Conservation (phyloP, 2,113 vertebrate genomes). For the zebrafish (Danio rerio) region DNA sequence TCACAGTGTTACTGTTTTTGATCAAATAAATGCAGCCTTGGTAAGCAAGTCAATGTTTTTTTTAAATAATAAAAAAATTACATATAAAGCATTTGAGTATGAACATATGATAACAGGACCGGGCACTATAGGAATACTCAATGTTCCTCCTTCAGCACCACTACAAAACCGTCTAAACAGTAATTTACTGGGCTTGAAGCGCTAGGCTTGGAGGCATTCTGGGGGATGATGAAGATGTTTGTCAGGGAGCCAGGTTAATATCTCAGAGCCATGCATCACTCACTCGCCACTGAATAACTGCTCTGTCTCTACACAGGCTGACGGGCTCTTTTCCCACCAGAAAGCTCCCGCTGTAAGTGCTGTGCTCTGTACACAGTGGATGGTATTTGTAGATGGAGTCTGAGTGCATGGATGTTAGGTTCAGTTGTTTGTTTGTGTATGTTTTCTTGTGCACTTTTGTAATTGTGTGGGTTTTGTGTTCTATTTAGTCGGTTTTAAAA, state of each 20-base stretch:
- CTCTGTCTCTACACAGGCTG: conserved; percentile 48
- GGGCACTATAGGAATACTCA: neutral
- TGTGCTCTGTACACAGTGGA: conserved; percentile 16
- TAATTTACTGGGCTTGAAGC: conserved; percentile 12
- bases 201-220: conserved; percentile 6
- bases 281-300: conserved; percentile 38
- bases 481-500: neutral
- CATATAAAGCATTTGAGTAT: too few species aligned
- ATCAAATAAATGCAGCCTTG: neutral
- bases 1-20: neutral
- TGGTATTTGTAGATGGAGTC: conserved; percentile 21
- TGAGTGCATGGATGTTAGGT: conserved; percentile 12
- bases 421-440: neutral
- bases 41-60: too few species aligned
- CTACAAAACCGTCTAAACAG: neutral
- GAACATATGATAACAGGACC: neutral
- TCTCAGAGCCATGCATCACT: neutral
- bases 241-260: conserved; percentile 24
- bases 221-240: conserved; percentile 43
- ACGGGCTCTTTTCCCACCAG: conserved; percentile 41
- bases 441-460: neutral
- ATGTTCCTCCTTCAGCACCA: neutral
- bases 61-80: too few species aligned
- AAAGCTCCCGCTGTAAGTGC: conserved; percentile 52
- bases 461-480: neutral